Conservation (phyloP, 2,888 invertebrate genomes). For the Siphlonurus alternatus region DNA sequence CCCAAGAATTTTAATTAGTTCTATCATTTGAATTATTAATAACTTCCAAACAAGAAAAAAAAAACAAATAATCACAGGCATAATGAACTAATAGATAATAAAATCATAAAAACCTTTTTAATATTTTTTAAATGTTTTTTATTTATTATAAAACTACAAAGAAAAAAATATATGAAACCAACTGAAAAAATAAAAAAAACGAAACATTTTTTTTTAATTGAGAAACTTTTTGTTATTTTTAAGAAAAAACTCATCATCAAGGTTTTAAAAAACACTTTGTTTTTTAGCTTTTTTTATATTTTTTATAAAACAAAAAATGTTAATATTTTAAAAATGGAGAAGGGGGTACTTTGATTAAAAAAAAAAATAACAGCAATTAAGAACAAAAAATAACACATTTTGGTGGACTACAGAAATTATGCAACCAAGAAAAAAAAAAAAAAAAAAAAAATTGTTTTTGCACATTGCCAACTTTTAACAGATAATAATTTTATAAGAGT, state of each 20-base stretch:
- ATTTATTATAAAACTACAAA: conserved; percentile 11
- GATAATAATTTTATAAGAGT: too few species aligned
- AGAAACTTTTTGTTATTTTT: background rate
- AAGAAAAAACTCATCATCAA: background rate
- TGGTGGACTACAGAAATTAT: too few species aligned
- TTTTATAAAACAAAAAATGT: background rate
- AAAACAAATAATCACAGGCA: background rate
- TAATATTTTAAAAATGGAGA: too few species aligned
- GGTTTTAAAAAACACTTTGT: background rate
- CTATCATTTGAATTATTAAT: too few species aligned
- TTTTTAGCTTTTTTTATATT: background rate
- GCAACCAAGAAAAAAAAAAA: too few species aligned
- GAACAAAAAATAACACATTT: too few species aligned
- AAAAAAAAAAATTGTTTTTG: too few species aligned
- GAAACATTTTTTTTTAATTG: background rate
- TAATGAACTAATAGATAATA: too few species aligned
- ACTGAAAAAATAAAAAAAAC: conserved; percentile 12
- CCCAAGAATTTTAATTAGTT: too few species aligned
- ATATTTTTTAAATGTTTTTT: background rate
- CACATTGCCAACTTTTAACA: too few species aligned
- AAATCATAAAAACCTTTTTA: background rate
- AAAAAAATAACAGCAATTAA: too few species aligned
- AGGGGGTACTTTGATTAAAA: too few species aligned
- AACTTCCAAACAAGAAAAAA: background rate
- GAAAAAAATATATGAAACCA: conserved; percentile 15